Base-by-base conservation (phyloP, 2,113 vertebrate genomes). In the Brachyhypopomus occidentalis region DNA sequence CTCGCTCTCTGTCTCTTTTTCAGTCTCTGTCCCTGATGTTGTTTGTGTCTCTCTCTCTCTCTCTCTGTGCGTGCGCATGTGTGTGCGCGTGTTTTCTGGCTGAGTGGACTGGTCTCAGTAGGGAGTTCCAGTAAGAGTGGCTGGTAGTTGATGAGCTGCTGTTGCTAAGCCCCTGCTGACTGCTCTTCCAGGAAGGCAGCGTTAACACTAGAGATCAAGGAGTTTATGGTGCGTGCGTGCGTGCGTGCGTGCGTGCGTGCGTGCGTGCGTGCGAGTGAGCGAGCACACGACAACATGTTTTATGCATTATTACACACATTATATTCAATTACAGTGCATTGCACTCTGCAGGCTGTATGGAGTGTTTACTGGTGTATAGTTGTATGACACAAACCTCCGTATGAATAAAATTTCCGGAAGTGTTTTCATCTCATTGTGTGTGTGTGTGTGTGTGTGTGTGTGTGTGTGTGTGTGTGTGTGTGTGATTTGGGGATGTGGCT, bases 91-190 rank as follows among this genome's bases (percentile, higher is more conserved):
- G 45, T 27, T 66, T 30, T 66, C 60, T 63, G 60, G 23, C 27
- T 22, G 25, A 27, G 62, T 64, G 23, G 2, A 23, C 5, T 38
- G 14, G 8, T 55, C 55, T 75, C 64, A 70, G 66, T 20, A 58
- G 34, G 36, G 34, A 72, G 62, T 77, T 82, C 70, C 69, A 56
- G 75, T 78, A 73, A 83, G 27, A 34, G 73, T 17, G 27, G 36
- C 45, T 55, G 56, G 72, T 63, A 14, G 56, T 58, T 34, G 56
- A 76, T 22, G 34, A 27, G 62, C 48, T 81, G 45, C 60, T 67
- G 48, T 75, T 81, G 62, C 62, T 74, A 58, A 66, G 63, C 58
- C 74, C 56, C 11, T 48, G 71, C 41, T 80, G 78, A 55, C 60
- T 30, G 38, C n/a, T 56, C 45, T 74, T 67, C 60, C 62, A 58